phyloP scores from a whole-genome alignment of 2,888 invertebrate genomes.

The Patella pellucida region DNA sequence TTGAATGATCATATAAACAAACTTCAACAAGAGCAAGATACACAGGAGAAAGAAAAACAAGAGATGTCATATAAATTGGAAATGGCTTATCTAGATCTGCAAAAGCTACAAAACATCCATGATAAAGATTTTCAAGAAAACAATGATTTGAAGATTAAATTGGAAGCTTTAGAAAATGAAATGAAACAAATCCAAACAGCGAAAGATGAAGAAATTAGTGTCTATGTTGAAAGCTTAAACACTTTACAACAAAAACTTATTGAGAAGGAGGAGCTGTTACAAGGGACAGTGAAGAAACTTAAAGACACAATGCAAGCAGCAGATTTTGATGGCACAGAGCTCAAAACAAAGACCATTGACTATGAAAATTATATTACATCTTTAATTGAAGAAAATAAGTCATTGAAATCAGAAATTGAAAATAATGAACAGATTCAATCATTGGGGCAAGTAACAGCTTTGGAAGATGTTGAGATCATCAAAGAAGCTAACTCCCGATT shows the following conservation, averaged over 20 bases:
- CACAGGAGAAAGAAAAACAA: not conserved
- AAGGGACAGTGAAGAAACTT: constrained; percentile 30
- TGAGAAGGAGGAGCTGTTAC: constrained; percentile 32
- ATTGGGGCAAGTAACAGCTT: not conserved
- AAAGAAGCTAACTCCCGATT: not conserved
- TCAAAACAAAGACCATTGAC: not conserved
- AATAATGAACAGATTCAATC: not conserved
- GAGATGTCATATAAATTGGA: constrained; percentile 15
- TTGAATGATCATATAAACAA: constrained; percentile 18
- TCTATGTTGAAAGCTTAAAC: constrained; percentile 20
- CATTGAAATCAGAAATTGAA: not conserved
- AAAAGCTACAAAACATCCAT: constrained; percentile 23
- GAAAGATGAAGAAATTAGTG: constrained; percentile 38
- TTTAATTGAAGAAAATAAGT: not conserved
- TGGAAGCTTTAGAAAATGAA: constrained; percentile 44
- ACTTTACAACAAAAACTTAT: constrained; percentile 26
- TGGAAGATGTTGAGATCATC: not conserved
- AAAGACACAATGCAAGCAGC: constrained; percentile 17
- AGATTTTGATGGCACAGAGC: constrained; percentile 28
- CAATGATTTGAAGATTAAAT: constrained; percentile 38
- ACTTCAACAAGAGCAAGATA: constrained; percentile 12
- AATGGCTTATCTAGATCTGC: constrained; percentile 21
- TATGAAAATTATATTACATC: not conserved
- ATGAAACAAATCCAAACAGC: constrained; percentile 44
- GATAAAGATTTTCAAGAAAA: constrained; percentile 22